Evolutionary conservation across 2,888 invertebrate species (phyloP).

Genomic region (Pocota personata): DNA sequence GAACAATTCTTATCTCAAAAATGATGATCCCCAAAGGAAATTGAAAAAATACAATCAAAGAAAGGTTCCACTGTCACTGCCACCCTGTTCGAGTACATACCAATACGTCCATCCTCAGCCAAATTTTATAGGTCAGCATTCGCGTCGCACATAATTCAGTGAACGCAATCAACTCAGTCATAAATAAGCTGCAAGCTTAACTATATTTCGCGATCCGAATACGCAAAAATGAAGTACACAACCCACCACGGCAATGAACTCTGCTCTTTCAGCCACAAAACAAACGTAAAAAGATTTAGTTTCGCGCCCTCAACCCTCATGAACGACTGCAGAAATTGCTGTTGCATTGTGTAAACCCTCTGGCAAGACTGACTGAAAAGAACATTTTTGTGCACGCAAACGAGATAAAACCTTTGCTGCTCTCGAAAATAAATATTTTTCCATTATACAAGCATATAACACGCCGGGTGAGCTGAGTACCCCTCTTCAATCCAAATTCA

Average conservation of each 20-base stretch:
- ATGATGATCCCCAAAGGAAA: slow-evolving; percentile 25
- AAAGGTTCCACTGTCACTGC: neutral
- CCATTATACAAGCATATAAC: slow-evolving; percentile 34
- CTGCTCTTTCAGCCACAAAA: slow-evolving; percentile 30
- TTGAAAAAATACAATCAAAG: slow-evolving; percentile 14
- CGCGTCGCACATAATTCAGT: slow-evolving; percentile 48
- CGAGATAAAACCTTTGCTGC: slow-evolving; percentile 61
- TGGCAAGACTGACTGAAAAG: slow-evolving; percentile 43
- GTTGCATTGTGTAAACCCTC: slow-evolving; percentile 27
- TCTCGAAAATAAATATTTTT: slow-evolving; percentile 64
- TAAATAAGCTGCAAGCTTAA: slow-evolving; percentile 62
- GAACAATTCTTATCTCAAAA: slow-evolving; percentile 13
- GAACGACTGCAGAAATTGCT: neutral
- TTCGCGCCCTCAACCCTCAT: neutral
- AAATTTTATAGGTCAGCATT: slow-evolving; percentile 20
- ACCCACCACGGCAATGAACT: slow-evolving; percentile 8
- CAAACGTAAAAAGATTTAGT: slow-evolving; percentile 46
- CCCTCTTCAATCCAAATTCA: slow-evolving; percentile 20
- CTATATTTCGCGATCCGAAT: slow-evolving; percentile 28
- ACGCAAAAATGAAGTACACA: neutral
- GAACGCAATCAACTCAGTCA: slow-evolving; percentile 59
- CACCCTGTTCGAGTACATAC: neutral
- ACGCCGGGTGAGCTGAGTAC: neutral
- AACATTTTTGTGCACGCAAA: slow-evolving; percentile 65
- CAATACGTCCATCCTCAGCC: neutral